Evolutionary conservation across 2,888 invertebrate species (phyloP).

Genomic region (Polymixis lichenea): DNA sequence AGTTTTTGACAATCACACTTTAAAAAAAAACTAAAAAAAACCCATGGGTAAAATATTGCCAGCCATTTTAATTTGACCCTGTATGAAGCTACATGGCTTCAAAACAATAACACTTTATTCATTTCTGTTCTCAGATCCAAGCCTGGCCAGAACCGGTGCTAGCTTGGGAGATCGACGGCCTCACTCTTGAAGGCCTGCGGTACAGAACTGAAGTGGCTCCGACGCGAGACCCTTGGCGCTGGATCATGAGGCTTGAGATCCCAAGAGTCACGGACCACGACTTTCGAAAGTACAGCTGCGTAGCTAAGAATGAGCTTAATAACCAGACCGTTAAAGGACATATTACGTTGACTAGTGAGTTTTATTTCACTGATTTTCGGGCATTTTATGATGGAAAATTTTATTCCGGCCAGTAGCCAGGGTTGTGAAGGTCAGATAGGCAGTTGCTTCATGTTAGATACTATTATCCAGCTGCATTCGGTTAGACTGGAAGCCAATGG

Average conservation of each 20-base stretch:
- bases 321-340: constrained; percentile 94
- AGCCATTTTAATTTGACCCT: too few species aligned
- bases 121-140: constrained; percentile 91
- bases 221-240: constrained; percentile 90
- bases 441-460: too few species aligned
- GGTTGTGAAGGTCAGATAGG: too few species aligned
- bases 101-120: background rate
- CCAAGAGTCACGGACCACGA: constrained; percentile 92
- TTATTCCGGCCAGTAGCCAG: background rate
- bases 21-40: too few species aligned
- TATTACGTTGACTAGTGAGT: constrained; percentile 81
- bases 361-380: background rate
- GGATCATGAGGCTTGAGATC: constrained; percentile 95
- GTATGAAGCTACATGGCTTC: background rate
- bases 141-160: constrained; percentile 96
- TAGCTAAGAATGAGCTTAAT: constrained; percentile 95
- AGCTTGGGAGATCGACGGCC: constrained; percentile 96
- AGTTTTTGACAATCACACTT: too few species aligned
- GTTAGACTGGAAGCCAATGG: background rate
- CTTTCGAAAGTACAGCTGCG: constrained; percentile 95
- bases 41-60: too few species aligned
- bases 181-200: constrained; percentile 92
- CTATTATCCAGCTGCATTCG: background rate
- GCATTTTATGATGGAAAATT: background rate
- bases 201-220: constrained; percentile 81